Evolutionary conservation across 2,888 invertebrate species (phyloP).

Genomic region (Hyalella azteca): DNA sequence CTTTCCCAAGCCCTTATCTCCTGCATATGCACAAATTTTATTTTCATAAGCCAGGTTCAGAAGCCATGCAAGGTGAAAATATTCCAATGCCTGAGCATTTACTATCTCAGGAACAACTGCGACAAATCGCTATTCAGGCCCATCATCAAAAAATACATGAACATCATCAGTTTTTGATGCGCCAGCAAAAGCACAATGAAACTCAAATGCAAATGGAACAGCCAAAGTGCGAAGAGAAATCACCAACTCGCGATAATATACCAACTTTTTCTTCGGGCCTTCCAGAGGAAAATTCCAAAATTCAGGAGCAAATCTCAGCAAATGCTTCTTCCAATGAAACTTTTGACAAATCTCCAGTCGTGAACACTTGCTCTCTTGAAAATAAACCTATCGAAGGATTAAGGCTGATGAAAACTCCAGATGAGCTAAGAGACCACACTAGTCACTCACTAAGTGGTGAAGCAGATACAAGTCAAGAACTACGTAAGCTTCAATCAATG

Average conservation of each 20-base stretch:
- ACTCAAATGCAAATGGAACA: slow-evolving; percentile 47
- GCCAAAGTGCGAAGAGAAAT: slow-evolving; percentile 30
- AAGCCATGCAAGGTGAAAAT: slow-evolving; percentile 41
- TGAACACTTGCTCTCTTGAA: background rate
- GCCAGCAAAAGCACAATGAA: slow-evolving; percentile 39
- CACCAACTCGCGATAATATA: background rate
- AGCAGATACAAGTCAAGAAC: slow-evolving; percentile 75
- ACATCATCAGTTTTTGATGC: slow-evolving; percentile 25
- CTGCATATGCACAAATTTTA: slow-evolving; percentile 65
- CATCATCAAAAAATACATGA: slow-evolving; percentile 47
- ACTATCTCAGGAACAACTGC: slow-evolving; percentile 44
- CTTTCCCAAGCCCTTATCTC: slow-evolving; percentile 64
- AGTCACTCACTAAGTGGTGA: slow-evolving; percentile 46
- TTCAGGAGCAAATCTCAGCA: background rate
- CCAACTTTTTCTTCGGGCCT: background rate
- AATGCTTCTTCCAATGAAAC: background rate
- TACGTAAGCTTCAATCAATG: slow-evolving; percentile 89
- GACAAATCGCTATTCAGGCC: slow-evolving; percentile 43
- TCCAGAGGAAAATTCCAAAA: background rate
- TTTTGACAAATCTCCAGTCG: background rate
- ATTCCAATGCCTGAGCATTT: slow-evolving; percentile 45
- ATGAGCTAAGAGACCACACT: background rate
- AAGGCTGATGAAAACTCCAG: background rate
- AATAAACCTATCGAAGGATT: background rate
- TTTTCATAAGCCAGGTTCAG: slow-evolving; percentile 62